Percentiles rank a stretch among this genome's conserved stretches.
Conservation (phyloP, 2,113 vertebrate species). For the Hippopotamus amphibius region DNA sequence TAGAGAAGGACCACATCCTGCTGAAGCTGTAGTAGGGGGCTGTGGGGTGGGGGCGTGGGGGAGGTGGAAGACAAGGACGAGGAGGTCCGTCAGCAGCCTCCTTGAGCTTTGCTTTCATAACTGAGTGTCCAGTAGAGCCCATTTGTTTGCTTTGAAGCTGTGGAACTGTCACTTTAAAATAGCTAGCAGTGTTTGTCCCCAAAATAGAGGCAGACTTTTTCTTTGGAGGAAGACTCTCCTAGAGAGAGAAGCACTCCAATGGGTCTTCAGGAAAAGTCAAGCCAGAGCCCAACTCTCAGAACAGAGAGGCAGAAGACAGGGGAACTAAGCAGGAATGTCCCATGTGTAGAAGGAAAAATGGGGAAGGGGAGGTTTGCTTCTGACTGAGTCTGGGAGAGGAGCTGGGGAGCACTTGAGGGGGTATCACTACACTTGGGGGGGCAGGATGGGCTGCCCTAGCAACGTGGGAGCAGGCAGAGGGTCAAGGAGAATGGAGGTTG, state of each 20-base stretch:
- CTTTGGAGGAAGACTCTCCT: neutral
- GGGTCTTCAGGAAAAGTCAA: neutral
- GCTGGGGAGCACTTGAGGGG: neutral
- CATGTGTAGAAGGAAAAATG: fast-evolving
- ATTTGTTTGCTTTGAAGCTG: neutral
- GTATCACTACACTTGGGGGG: too few species aligned
- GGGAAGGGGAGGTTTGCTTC: neutral
- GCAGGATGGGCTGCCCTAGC: neutral
- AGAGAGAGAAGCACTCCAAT: neutral
- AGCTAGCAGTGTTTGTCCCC: neutral
- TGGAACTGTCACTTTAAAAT: neutral
- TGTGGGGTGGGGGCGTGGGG: neutral
- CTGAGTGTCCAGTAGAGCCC: neutral
- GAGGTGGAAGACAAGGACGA: neutral
- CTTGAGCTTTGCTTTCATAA: neutral
- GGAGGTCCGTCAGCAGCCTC: neutral
- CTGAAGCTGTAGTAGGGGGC: neutral
- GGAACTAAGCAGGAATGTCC: neutral
- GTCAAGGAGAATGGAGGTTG: too few species aligned
- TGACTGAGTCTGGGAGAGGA: too few species aligned
- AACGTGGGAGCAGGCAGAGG: neutral
- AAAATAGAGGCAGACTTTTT: neutral
- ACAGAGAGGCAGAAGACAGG: neutral
- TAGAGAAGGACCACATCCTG: neutral
- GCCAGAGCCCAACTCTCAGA: neutral